phyloP scores from a whole-genome alignment of 1,140 invertebrate species.

The Parapsyche elsis region DNA sequence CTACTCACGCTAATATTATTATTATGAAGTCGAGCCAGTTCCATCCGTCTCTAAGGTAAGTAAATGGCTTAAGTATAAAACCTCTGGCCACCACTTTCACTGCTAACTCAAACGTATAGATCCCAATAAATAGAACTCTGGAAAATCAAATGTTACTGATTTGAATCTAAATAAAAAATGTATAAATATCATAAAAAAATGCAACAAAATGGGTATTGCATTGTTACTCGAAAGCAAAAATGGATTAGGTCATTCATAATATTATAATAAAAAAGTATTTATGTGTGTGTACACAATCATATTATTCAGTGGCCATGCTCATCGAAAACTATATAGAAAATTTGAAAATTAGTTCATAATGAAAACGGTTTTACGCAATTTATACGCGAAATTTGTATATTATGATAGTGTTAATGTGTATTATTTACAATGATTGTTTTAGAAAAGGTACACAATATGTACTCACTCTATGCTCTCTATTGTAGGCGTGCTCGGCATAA shows the following conservation, averaged over 20 bases:
- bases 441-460: constrained; percentile 53
- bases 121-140: constrained; percentile 99
- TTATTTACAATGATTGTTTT: constrained; percentile 7
- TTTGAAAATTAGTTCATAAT: not conserved
- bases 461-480: constrained; percentile 98
- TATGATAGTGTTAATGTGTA: not conserved
- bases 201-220: not conserved
- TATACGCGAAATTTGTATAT: not conserved
- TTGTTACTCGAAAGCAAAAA: not conserved
- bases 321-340: too few species aligned
- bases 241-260: not conserved
- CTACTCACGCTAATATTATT: constrained; percentile 99
- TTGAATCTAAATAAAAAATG: constrained; percentile 34
- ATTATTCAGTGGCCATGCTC: not conserved
- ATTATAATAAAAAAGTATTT: constrained; percentile 3
- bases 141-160: constrained; percentile 63
- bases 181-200: constrained; percentile 1
- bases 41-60: constrained; percentile 99
- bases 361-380: not conserved
- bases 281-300: not conserved
- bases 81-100: constrained; percentile 99
- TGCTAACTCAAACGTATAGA: constrained; percentile 99
- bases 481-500: constrained; percentile 91
- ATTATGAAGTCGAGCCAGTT: constrained; percentile 99
- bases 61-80: constrained; percentile 98